A percentile compares a stretch with the other conserved stretches of the same genome.
Conservation (phyloP, 2,797 vertebrate genomes). For the Dipus sagitta region DNA sequence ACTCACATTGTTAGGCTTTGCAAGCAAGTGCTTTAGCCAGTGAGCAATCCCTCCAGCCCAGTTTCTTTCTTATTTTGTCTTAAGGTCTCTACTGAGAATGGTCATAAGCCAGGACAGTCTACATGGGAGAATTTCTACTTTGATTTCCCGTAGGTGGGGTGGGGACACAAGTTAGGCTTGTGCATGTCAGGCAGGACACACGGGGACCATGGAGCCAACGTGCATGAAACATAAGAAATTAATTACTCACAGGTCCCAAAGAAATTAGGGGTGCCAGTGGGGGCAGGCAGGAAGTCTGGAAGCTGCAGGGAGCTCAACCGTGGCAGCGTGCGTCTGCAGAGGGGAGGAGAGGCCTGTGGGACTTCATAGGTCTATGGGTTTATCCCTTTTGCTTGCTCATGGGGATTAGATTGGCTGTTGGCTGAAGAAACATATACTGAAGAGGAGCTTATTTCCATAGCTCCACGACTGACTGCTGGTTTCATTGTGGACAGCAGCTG, state of each 20-base stretch:
- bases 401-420: neutral
- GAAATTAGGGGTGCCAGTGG: neutral
- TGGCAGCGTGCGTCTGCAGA: accelerated
- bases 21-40: neutral
- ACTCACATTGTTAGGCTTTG: neutral
- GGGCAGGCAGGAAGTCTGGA: no score
- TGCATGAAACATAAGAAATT: neutral
- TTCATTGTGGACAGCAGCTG: neutral
- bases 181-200: neutral
- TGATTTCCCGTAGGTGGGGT: neutral
- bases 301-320: neutral
- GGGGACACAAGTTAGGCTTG: neutral
- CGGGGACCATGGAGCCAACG: neutral
- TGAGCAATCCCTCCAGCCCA: neutral
- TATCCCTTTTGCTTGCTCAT: neutral
- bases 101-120: neutral
- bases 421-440: neutral
- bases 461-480: neutral
- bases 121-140: neutral
- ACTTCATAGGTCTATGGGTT: neutral
- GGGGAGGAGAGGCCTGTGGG: neutral
- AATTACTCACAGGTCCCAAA: neutral
- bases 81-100: neutral
- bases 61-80: neutral
- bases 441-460: neutral